Percentiles rank a stretch among this genome's conserved stretches.
Evolutionary conservation across 2,113 vertebrate genomes (phyloP).

Genomic region (Acanthochromis polyacanthus): DNA sequence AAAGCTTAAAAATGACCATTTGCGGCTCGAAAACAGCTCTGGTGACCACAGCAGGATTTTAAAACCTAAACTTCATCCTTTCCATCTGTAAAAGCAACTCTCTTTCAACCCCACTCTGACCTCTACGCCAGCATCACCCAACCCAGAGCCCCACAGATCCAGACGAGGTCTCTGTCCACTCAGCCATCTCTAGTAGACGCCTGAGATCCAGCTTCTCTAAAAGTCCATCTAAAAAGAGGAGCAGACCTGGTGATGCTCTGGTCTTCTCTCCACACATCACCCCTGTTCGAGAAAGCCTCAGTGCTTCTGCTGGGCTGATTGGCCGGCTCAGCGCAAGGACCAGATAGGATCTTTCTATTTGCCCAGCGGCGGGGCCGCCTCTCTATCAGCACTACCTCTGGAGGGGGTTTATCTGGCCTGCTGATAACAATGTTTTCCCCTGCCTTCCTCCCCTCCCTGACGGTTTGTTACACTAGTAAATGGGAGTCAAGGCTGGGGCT

Average conservation of each 20-base stretch:
- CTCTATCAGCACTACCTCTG: slow-evolving; percentile 78
- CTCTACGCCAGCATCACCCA: slow-evolving; percentile 20
- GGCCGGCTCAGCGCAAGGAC: slow-evolving; percentile 63
- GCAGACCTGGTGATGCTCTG: slow-evolving; percentile 53
- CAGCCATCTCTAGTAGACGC: slow-evolving; percentile 27
- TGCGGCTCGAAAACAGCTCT: background rate
- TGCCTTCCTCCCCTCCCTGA: slow-evolving; percentile 54
- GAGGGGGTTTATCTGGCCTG: slow-evolving; percentile 83
- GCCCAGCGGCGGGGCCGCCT: slow-evolving; percentile 78
- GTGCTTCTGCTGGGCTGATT: slow-evolving; percentile 70
- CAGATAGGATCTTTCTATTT: slow-evolving; percentile 87
- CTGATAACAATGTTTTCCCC: slow-evolving; percentile 84
- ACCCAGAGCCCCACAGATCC: slow-evolving; percentile 23
- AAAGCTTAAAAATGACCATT: slow-evolving; percentile 17
- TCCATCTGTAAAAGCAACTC: slow-evolving; percentile 15
- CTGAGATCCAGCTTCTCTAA: slow-evolving; percentile 59
- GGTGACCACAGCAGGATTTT: slow-evolving; percentile 9
- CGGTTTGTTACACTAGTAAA: slow-evolving; percentile 77
- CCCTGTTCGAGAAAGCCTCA: slow-evolving; percentile 55
- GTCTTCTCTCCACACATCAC: slow-evolving; percentile 59
- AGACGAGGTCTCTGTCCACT: slow-evolving; percentile 38
- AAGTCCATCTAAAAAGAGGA: slow-evolving; percentile 55
- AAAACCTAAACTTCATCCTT: slow-evolving; percentile 13
- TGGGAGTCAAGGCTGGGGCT: slow-evolving; percentile 71
- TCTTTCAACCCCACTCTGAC: slow-evolving; percentile 30